phyloP scores from a whole-genome alignment of 2,888 invertebrate species.

The Agrochola lychnidis region DNA sequence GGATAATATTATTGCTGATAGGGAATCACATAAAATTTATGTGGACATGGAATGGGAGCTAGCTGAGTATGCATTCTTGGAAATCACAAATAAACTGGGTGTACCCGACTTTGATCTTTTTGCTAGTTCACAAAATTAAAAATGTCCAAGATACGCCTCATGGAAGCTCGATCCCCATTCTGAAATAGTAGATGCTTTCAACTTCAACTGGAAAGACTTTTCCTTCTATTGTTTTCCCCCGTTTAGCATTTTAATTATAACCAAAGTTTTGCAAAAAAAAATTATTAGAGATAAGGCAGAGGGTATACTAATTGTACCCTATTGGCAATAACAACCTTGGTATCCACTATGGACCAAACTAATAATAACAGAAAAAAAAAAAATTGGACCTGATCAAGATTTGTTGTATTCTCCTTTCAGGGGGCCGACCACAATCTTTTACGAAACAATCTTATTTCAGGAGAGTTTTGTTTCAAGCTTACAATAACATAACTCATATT shows the following conservation, averaged over 20 bases:
- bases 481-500: too few relatives aligned
- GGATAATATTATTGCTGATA: not conserved
- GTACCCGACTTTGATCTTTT: constrained; percentile 50
- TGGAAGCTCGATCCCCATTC: constrained; percentile 52
- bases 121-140: constrained; percentile 47
- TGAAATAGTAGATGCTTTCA: constrained; percentile 48
- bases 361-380: constrained; percentile 43
- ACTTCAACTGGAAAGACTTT: constrained; percentile 32
- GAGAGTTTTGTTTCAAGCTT: too few relatives aligned
- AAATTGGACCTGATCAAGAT: too few relatives aligned
- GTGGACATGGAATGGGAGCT: too few relatives aligned
- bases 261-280: constrained; percentile 28
- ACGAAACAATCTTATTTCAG: too few relatives aligned
- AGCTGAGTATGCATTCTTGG: too few relatives aligned
- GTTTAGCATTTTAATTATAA: not conserved
- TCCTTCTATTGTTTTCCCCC: constrained; percentile 34
- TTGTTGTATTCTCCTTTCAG: not conserved
- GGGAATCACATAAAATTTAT: not conserved
- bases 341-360: constrained; percentile 48
- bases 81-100: constrained; percentile 1
- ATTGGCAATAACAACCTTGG: constrained; percentile 64
- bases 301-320: constrained; percentile 53
- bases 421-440: too few relatives aligned
- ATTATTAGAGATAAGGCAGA: too few relatives aligned
- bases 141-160: constrained; percentile 54